Percentiles rank a stretch among this genome's conserved stretches.
Conservation (phyloP, 2,888 invertebrate species). For the Corbicula japonica region DNA sequence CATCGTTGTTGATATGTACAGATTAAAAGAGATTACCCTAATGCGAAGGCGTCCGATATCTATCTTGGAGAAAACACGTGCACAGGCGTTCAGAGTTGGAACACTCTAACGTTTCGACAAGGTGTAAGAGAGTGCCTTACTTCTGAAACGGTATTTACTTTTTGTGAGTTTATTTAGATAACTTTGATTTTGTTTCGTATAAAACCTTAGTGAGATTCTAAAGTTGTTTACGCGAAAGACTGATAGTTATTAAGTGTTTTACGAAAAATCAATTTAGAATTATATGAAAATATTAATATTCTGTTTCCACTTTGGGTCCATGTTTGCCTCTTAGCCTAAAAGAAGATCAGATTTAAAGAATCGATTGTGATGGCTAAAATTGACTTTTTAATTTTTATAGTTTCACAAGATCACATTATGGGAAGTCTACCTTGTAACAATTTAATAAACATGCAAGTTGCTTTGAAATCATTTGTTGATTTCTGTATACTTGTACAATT, state of each 20-base stretch:
- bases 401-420: no score
- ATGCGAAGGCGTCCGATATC: slow-evolving; percentile 41
- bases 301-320: neutral
- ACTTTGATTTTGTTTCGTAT: neutral
- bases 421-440: no score
- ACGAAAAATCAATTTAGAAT: neutral
- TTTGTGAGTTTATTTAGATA: neutral
- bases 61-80: slow-evolving; percentile 60
- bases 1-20: slow-evolving; percentile 44
- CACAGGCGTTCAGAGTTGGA: slow-evolving; percentile 33
- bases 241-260: neutral
- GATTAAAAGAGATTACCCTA: slow-evolving; percentile 35
- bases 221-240: neutral
- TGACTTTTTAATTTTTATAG: no score
- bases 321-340: neutral
- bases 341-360: no score
- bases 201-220: neutral
- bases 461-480: no score
- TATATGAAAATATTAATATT: neutral
- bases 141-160: slow-evolving; percentile 42
- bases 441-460: no score
- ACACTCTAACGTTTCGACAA: slow-evolving; percentile 37
- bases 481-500: neutral
- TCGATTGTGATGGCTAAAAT: no score
- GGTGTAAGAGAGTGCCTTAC: slow-evolving; percentile 50